These are phyloP conservation scores for Orientallactaga sibirica DNA, from an alignment of 2,797 vertebrate species.

Conservation along the genomic window DNA sequence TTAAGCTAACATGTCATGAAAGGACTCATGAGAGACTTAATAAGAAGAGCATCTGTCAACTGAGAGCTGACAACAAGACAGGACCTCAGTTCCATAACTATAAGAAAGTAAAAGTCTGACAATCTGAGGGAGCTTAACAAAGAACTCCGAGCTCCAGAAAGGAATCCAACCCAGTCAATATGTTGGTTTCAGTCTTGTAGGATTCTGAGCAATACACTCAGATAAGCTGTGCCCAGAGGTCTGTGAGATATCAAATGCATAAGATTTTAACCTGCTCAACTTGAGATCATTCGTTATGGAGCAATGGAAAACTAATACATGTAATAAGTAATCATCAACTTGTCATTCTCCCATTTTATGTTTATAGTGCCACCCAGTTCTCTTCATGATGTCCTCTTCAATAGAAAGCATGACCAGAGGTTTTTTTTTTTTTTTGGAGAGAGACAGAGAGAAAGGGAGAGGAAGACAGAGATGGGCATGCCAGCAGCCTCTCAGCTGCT, in stretches of 20 bases:
- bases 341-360: neutral
- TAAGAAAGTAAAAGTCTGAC: neutral
- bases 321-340: neutral
- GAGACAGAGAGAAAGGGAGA: too few relatives aligned
- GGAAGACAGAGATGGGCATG: too few relatives aligned
- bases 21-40: neutral
- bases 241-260: slow-evolving; percentile 10
- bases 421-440: too few relatives aligned
- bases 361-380: neutral
- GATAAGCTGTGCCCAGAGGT: neutral
- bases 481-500: too few relatives aligned
- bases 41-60: neutral
- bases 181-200: neutral
- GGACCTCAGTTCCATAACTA: neutral
- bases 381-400: neutral
- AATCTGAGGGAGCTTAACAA: neutral
- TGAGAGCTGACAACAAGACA: neutral
- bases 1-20: neutral
- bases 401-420: neutral
- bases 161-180: neutral
- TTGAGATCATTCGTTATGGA: slow-evolving; percentile 3
- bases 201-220: neutral
- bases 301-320: slow-evolving; percentile 16
- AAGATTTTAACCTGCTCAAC: neutral
- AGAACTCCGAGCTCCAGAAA: neutral